Evolutionary conservation across 2,113 vertebrate genomes (phyloP), one percentile per base, ranked within the genome.

Genomic region (Myrmophylax atrothorax): DNA sequence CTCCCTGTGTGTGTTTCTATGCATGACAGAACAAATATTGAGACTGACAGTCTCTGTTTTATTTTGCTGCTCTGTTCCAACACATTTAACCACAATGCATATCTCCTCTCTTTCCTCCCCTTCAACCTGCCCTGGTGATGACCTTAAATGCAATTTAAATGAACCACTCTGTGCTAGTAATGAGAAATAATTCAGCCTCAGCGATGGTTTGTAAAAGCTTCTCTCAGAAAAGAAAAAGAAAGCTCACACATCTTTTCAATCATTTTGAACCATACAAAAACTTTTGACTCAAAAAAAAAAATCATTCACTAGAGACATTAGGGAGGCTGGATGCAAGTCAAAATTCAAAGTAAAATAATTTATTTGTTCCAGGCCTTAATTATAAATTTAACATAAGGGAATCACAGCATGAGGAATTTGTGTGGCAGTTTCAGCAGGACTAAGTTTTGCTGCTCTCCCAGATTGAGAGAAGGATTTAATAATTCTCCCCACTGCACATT

Each of bases 51-150:
- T 47, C 66, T 84, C 86, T 77, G 79, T 87, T 96, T 92, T 90
- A 93, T 84, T 96, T 77, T 92, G 80, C 86, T 89, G 83, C 76
- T 92, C 92, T 87, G 83, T 92, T 97, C 90, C 95, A 95, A 96
- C 80, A 84, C 93, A 96, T 96, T 96, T 96, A 95, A 94, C 87
- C 87, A 93, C 50, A 85, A 87, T 35, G 75, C 55, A 7, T 67
- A 83, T 69, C 90, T 93, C 64, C 80, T 70, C 90, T 90, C 72
- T 78, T 78, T 77, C 79, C 37, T 88, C 62, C 37, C 47, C 92
- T 93, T 84, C 90, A 93, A 42, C 53, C 73, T 91, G 92, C 92
- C 90, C 92, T 58, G 53, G 58, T 38, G 7, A 79, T 77, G 95
- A 96, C 95, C 94, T 94, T 76, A 91, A 91, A 89, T 74, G 38